Evolutionary conservation across 2,797 vertebrate genomes (phyloP).

Genomic region (Stomatorhinus walkeri): DNA sequence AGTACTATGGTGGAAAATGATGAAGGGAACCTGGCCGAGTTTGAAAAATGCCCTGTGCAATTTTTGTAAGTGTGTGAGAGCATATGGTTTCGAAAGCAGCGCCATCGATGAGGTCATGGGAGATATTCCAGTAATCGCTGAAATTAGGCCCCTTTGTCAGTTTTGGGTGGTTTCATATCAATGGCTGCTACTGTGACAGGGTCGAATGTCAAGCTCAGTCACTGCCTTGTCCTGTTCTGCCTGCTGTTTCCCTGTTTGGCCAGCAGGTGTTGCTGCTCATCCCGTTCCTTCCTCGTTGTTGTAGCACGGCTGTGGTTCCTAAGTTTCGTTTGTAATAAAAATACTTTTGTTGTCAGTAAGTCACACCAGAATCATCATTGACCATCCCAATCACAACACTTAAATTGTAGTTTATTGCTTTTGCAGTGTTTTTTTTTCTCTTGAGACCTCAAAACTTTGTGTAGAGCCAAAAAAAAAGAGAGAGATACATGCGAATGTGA

Average conservation of each 20-base stretch:
- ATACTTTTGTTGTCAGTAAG: not conserved
- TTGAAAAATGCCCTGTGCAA: not conserved
- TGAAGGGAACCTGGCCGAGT: not conserved
- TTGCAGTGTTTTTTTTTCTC: not conserved
- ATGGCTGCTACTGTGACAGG: not conserved
- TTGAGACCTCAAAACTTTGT: not conserved
- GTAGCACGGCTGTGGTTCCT: not conserved
- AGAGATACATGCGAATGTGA: not conserved
- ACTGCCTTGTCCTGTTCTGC: not conserved
- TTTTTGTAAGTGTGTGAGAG: not conserved
- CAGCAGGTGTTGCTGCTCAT: not conserved
- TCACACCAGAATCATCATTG: not conserved
- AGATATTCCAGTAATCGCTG: not conserved
- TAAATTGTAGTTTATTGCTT: not conserved
- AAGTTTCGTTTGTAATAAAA: not conserved
- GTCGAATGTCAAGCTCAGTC: not conserved
- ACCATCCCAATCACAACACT: not conserved
- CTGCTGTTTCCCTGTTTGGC: not conserved
- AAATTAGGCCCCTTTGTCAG: not conserved
- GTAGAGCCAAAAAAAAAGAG: not conserved
- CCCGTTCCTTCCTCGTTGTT: not conserved
- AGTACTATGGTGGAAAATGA: not conserved
- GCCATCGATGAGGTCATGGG: not conserved
- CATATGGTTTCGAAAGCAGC: not conserved
- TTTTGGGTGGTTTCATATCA: not conserved